These are phyloP conservation scores for Notospermus geniculatus DNA, from an alignment of 1,140 invertebrate genomes.

Conservation along the genomic window DNA sequence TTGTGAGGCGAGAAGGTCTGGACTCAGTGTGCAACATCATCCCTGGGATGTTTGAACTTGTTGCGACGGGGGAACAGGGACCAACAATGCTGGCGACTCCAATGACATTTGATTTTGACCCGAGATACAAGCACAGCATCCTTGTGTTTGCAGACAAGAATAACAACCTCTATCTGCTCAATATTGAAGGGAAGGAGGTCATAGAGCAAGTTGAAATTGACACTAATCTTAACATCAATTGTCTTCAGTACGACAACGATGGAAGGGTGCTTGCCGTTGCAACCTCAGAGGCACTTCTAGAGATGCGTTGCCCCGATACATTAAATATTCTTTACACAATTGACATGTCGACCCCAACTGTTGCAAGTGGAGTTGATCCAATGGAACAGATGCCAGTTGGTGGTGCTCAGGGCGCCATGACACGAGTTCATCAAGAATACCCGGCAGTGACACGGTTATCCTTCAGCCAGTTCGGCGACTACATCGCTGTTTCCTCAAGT, in stretches of 20 bases:
- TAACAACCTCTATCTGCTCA: constrained; percentile 23
- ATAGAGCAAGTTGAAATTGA: background rate
- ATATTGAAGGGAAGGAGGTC: constrained; percentile 17
- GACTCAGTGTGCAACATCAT: constrained; percentile 20
- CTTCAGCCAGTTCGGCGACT: constrained; percentile 23
- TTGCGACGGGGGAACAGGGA: constrained; percentile 13
- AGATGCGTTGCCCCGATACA: constrained; percentile 10
- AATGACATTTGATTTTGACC: constrained; percentile 30
- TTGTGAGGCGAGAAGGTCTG: constrained; percentile 17
- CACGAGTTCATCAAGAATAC: constrained; percentile 12
- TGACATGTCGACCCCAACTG: constrained; percentile 4
- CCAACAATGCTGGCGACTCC: background rate
- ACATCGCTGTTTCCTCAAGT: constrained; percentile 19
- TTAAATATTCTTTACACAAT: constrained; percentile 11
- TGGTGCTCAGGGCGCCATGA: constrained; percentile 16
- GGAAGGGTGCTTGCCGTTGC: constrained; percentile 16
- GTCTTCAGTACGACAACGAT: constrained; percentile 13
- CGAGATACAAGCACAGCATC: constrained; percentile 20
- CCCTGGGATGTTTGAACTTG: constrained; percentile 15
- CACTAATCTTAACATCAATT: constrained; percentile 11
- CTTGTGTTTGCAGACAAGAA: constrained; percentile 27
- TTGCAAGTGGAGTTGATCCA: background rate
- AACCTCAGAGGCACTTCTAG: constrained; percentile 14
- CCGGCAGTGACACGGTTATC: constrained; percentile 20
- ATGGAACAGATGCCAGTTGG: constrained; percentile 9